Base-by-base conservation (phyloP, 1,140 invertebrate genomes). In the Bilobella aurantiaca region DNA sequence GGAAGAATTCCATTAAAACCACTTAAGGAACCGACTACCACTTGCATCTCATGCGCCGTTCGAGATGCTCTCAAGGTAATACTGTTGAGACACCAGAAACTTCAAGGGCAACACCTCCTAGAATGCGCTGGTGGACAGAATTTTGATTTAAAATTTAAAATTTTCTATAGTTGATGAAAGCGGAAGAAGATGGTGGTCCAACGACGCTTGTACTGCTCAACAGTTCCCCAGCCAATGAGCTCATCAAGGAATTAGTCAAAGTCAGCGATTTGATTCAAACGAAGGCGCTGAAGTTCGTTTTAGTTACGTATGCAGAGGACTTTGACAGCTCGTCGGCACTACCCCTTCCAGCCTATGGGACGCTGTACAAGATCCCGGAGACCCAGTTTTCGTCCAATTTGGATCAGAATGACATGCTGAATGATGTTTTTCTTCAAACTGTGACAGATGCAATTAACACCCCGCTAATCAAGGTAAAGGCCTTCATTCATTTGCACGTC, bases 1-100 rank as follows among this genome's bases (percentile, higher is more conserved):
- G 75, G 75, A 16, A 62, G 75, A 34, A 74, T 76, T 60, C 75
- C 75, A 27, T 63, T 72, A 1, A 27, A 69, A 56, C 73, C 74
- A 25, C 58, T 73, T 25, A 58, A 62, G 5, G 69, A 68, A 18
- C 59, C 68, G 8, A 66, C 69, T 37, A 68, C 65, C 25, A 57
- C 68, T 25, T 72, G 70, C 30, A 32, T 72, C 28, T 69, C 70
- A 1, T 72, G 70, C 61, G 68, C 70, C 0, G 31, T 72, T 25
- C 62, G 56, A 59, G 64, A 58, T 56, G 70, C 70, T 31, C 37
- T 69, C 23, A 72, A 72, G 68, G 70, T 72, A 64, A 3, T n/a
- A n/a, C n/a, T n/a, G n/a, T n/a, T n/a, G n/a, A n/a, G n/a, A n/a
- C n/a, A n/a, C n/a, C n/a, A n/a, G n/a, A n/a, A n/a, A n/a, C n/a